phyloP scores from a whole-genome alignment of 2,113 vertebrate species.

The Eulacestoma nigropectus region DNA sequence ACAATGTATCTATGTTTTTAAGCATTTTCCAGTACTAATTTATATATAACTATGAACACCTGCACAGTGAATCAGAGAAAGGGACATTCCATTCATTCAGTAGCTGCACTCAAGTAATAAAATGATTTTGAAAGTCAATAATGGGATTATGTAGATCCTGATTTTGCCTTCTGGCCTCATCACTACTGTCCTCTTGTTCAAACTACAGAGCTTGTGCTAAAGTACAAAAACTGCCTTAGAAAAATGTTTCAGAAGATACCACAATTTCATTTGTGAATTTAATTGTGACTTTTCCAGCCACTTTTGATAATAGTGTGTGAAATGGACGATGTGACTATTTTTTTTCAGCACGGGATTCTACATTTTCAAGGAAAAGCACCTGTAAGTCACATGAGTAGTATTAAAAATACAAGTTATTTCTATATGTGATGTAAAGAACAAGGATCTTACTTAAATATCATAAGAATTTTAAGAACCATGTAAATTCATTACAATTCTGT shows the following conservation, averaged over 20 bases:
- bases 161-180: background rate
- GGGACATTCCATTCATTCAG: background rate
- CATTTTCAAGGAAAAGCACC: background rate
- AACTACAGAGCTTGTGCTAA: background rate
- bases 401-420: background rate
- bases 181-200: background rate
- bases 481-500: background rate
- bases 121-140: background rate
- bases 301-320: background rate
- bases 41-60: background rate
- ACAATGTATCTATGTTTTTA: background rate
- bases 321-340: background rate
- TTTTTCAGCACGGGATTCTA: background rate
- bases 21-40: background rate
- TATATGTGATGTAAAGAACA: background rate
- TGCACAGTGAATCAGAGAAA: background rate
- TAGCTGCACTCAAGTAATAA: background rate
- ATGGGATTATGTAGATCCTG: background rate
- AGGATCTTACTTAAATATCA: background rate
- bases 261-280: background rate
- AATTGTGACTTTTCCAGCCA: background rate
- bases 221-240: background rate
- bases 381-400: background rate
- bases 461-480: background rate
- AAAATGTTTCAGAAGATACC: background rate